Base-by-base conservation (phyloP, 2,888 invertebrate species). In the Brenthis daphne region DNA sequence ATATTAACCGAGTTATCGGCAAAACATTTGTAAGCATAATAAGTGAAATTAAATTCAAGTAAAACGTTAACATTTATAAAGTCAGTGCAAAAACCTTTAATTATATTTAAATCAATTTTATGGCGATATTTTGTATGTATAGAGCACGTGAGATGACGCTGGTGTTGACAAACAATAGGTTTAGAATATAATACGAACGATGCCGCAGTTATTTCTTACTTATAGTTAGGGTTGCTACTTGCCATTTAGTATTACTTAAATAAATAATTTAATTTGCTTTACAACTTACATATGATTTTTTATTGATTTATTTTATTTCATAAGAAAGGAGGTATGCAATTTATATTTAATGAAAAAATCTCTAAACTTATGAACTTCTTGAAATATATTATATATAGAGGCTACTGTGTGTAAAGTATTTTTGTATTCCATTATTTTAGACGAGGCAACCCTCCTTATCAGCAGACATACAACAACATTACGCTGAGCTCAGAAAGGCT, bases 141-240 rank as follows among this genome's bases (percentile, higher is more conserved):
- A 70, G 71, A 83, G 83, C 89, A 89, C 85, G 86, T 87, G 87
- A 87, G 73, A 76, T 87, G 86, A 88, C 84, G 83, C 78, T 73
- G 64, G 60, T 84, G 79, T 82, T 82, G 80, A 84, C 81, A 85
- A 85, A 87, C 84, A 87, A 80, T 77, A 72, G 78, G 82, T 85
- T 85, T 82, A 84, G 70, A 43, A 29, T 33, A 11, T 60, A 60
- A 60, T 48, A 60, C 50, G 29, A 60, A 60, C 50, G 50, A 12
- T 60, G 29, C 60, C 16, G 29, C 50, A 50, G 33, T 48, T 29
- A 8, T 50, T 29, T n/a, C 33, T 33, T 50, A 60, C 58, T 60
- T 11, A 33, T n/a, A 29, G 50, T 50, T 60, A 60, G 48, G 57
- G 47, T 47, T 58, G 24, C 57, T 12, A 3, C 16, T 16, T 16